Base-by-base conservation (phyloP, 2,888 invertebrate species). In the Noctua fimbriata region DNA sequence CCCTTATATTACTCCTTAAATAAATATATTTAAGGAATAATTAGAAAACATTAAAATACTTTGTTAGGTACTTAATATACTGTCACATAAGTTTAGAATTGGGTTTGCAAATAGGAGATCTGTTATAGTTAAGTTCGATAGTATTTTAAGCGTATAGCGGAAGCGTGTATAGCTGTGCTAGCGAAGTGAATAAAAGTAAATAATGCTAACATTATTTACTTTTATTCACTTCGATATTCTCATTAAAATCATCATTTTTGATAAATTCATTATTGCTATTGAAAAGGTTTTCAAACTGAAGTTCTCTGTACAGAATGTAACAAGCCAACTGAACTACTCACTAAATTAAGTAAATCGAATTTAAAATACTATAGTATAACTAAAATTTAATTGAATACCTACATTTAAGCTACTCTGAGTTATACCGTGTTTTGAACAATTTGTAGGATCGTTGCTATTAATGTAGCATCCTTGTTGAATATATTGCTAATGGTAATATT, bases 141-240 rank as follows among this genome's bases (percentile, higher is more conserved):
- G 47, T 81, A 41, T 72, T 72, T 78, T 6, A 87, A 87, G 81
- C 72, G 28, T 32, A 16, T 60, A 78, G 88, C 80, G 44, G 63
- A 79, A 85, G 88, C 84, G 72, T 75, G 69, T 58, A 32, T 69
- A 49, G 85, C 80, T 63, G n/a, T n/a, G n/a, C n/a, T n/a, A n/a
- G n/a, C n/a, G n/a, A n/a, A n/a, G n/a, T n/a, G n/a, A n/a, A n/a
- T n/a, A n/a, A n/a, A n/a, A n/a, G n/a, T n/a, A n/a, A n/a, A n/a
- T n/a, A n/a, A n/a, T n/a, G n/a, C 44, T 55, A 83, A 69, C 73
- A 60, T 49, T 78, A 14, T 47, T 49, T n/a, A 66, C 32, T 41
- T 65, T 32, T 12, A 10, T 1, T 44, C 4, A 41, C 32, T 32
- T 12, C 5, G 18, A 24, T 65, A 65, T 32, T 9, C 14, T 36